Base-by-base conservation (phyloP, 2,113 vertebrate genomes). In the Melanerpes formicivorus region DNA sequence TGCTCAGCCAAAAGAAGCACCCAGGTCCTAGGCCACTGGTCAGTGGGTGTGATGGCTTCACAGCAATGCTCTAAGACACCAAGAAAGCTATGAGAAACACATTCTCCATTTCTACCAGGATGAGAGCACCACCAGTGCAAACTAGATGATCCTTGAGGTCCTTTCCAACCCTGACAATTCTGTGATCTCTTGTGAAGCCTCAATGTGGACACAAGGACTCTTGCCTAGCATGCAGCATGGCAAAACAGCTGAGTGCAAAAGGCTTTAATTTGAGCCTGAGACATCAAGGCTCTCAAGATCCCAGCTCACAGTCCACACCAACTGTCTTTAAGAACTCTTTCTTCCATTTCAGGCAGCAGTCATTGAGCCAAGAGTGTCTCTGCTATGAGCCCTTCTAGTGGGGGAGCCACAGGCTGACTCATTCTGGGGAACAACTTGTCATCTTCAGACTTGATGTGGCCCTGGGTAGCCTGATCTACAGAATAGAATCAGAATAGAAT, bases 121-220 rank as follows among this genome's bases (percentile, higher is more conserved):
- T 12, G 9, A 7, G 5, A 18, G 4, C 4, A 46, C 3, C 42
- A 27, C 5, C 2, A 0, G 5, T 29, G 42, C 42, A 40, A 11
- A 40, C 40, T 40, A 40, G 40, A 40, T 11, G 40, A 40, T 11
- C 40, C 40, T 40, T 40, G 40, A 40, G 40, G 40, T 40, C 40
- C 40, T 11, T 40, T 40, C 40, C 40, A 40, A 40, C 10, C 11
- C 40, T 40, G 40, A 40, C 40, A 40, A 40, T 40, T 40, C 11
- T 40, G 11, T 40, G 8, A 29, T 46, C 11, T 76, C 55, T 89
- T 89, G 14, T 65, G 78, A 40, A 50, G 66, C 56, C 80, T 73
- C 40, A 44, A 4, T 7, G 14, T 11, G 21, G 50, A 21, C 73
- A 52, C 79, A 55, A 30, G 14, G 55, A 70, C 44, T 76, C 63